Evolutionary conservation across 2,888 invertebrate genomes (phyloP), one percentile per base, ranked within the genome.

Genomic region (Phragmatobia fuliginosa): DNA sequence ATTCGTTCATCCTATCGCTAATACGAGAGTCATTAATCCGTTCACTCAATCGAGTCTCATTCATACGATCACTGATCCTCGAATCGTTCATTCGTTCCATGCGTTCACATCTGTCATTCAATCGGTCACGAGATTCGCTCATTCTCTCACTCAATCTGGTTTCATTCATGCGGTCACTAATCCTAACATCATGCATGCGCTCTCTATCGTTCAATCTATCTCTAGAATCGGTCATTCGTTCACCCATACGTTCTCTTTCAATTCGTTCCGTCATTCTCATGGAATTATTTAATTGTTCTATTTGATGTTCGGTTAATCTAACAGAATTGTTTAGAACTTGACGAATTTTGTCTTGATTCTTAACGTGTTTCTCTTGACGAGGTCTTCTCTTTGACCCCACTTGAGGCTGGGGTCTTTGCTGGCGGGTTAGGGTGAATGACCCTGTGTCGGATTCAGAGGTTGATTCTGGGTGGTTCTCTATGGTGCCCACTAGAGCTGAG

Each of bases 391-490:
- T 95, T 8, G 93, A 92, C 1, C 93, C 92, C 2, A 91, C 90
- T 76, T 94, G 94, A 0, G 94, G 94, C 66, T 94, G 94, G 0
- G 93, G 94, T 8, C 94, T 88, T 75, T 93, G 95, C 65, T 93
- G 93, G 14, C 95, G 86, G 2, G 94, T 93, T 0, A 94, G 81
- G 0, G 94, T 94, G 82, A 95, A 94, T 1, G 95, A 93, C 0
- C 94, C 94, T 0, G 92, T 92, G 83, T 95, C 95, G 0, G 95
- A 94, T 72, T 95, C 95, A 0, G 95, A 95, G 0, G 95, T 95
- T 0, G 95, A 94, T 58, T 95, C 95, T 0, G 94, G 94, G 56
- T 95, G 95, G 70, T 92, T 93, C 76, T 95, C 95, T 70, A 95
- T 95, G 28, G 95, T 95, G 0, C 95, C 95, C 0, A 95, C 95